Conservation (phyloP, 2,888 invertebrate species). For the Apeira syringaria region DNA sequence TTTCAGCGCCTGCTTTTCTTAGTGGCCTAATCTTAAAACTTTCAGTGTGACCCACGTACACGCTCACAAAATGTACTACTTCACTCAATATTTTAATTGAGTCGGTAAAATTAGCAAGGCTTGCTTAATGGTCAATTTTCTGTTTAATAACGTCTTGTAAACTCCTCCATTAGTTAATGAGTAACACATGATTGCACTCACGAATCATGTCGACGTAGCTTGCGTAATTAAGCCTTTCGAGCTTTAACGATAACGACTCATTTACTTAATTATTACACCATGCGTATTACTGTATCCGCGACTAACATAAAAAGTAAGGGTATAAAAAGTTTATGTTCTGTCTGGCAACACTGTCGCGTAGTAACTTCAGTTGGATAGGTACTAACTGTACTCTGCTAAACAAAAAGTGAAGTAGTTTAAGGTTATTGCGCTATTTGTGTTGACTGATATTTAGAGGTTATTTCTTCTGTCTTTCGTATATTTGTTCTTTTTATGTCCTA, state of each 20-base stretch:
- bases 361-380: not conserved
- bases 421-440: too few relatives aligned
- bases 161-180: constrained; percentile 49
- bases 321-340: constrained; percentile 14
- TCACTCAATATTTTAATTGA: too few relatives aligned
- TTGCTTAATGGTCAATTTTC: constrained; percentile 17
- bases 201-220: constrained; percentile 15
- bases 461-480: too few relatives aligned
- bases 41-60: too few relatives aligned
- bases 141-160: constrained; percentile 21
- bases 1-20: too few relatives aligned
- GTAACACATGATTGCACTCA: constrained; percentile 42
- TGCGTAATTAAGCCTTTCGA: constrained; percentile 18
- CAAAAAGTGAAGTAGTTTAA: constrained; percentile 3
- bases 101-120: too few relatives aligned
- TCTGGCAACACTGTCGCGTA: constrained; percentile 13
- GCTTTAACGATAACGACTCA: constrained; percentile 10
- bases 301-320: constrained; percentile 6
- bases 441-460: too few relatives aligned
- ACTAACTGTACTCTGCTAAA: not conserved
- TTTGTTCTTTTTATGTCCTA: too few relatives aligned
- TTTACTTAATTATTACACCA: constrained; percentile 16
- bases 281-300: constrained; percentile 7
- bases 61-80: too few relatives aligned
- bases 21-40: too few relatives aligned